phyloP scores from a whole-genome alignment of 2,888 invertebrate species.

The Lomographa bimaculata region DNA sequence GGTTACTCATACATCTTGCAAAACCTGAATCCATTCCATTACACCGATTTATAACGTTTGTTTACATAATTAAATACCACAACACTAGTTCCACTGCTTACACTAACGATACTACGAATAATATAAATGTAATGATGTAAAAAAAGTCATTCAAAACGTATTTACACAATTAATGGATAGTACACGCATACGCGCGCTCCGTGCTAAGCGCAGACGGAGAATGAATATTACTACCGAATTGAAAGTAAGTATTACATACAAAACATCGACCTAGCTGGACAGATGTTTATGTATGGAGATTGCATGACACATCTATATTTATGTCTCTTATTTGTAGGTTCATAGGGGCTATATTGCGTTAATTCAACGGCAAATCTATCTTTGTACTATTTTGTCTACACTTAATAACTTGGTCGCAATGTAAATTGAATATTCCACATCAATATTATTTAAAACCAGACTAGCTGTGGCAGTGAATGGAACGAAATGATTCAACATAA shows the following conservation, averaged over 20 bases:
- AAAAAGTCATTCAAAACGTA: constrained; percentile 36
- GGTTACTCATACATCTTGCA: constrained; percentile 72
- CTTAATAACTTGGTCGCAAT: constrained; percentile 8
- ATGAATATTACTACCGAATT: constrained; percentile 61
- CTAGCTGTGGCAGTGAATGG: constrained; percentile 4
- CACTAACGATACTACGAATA: constrained; percentile 36
- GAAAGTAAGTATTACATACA: constrained; percentile 58
- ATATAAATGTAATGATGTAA: constrained; percentile 32
- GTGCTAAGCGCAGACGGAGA: constrained; percentile 57
- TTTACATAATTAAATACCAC: constrained; percentile 54
- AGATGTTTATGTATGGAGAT: constrained; percentile 43
- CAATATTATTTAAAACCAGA: constrained; percentile 3
- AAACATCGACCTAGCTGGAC: constrained; percentile 53
- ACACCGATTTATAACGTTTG: constrained; percentile 47
- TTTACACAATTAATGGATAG: constrained; percentile 37
- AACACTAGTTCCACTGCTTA: constrained; percentile 43
- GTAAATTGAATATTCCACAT: constrained; percentile 8
- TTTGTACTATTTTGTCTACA: constrained; percentile 14
- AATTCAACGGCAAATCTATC: constrained; percentile 14
- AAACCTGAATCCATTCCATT: constrained; percentile 61
- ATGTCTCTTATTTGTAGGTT: constrained; percentile 20
- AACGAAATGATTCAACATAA: constrained; percentile 1
- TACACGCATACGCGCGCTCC: constrained; percentile 51
- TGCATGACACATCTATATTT: constrained; percentile 13
- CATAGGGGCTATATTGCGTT: constrained; percentile 22